A percentile compares a stretch with the other conserved stretches of the same genome.
These are phyloP conservation scores for Drosophila pegasa DNA, from an alignment of 2,888 invertebrate species.

Conservation along the genomic window DNA sequence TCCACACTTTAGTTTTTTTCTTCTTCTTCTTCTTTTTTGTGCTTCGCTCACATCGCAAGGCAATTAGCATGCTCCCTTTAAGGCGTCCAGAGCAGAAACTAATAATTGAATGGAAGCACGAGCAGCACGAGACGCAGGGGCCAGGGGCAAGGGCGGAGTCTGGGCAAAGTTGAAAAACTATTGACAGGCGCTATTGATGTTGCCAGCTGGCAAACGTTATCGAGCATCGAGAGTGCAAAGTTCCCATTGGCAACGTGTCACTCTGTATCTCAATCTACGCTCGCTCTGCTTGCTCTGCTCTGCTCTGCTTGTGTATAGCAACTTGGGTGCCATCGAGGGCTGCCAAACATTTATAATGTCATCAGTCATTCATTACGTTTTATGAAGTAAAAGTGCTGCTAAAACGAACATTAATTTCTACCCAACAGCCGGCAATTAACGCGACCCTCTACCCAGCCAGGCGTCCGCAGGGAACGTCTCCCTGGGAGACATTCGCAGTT, in stretches of 20 bases:
- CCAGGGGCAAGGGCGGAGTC: neutral
- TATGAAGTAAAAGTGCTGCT: conserved; percentile 55
- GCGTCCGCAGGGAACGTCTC: neutral
- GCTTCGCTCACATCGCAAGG: conserved; percentile 11
- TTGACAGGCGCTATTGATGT: conserved; percentile 36
- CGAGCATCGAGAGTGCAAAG: conserved; percentile 40
- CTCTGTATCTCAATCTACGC: conserved; percentile 19
- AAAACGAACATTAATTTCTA: conserved; percentile 67
- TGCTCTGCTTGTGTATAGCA: neutral
- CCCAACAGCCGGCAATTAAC: conserved; percentile 61
- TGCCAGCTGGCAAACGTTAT: conserved; percentile 25
- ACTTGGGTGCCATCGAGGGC: neutral
- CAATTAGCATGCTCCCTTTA: conserved; percentile 45
- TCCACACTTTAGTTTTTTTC: conserved; percentile 37
- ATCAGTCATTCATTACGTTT: conserved; percentile 76
- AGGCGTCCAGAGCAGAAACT: conserved; percentile 37
- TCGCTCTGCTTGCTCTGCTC: no score
- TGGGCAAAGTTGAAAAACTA: conserved; percentile 34
- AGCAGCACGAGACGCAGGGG: neutral
- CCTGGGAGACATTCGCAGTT: conserved; percentile 38
- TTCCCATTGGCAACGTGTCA: conserved; percentile 33
- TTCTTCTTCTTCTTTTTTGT: conserved; percentile 7
- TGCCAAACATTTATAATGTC: conserved; percentile 58
- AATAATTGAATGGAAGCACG: conserved; percentile 53
- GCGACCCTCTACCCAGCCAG: conserved; percentile 30